Base-by-base conservation (phyloP, 2,113 vertebrate genomes). In the Desmodus rotundus region DNA sequence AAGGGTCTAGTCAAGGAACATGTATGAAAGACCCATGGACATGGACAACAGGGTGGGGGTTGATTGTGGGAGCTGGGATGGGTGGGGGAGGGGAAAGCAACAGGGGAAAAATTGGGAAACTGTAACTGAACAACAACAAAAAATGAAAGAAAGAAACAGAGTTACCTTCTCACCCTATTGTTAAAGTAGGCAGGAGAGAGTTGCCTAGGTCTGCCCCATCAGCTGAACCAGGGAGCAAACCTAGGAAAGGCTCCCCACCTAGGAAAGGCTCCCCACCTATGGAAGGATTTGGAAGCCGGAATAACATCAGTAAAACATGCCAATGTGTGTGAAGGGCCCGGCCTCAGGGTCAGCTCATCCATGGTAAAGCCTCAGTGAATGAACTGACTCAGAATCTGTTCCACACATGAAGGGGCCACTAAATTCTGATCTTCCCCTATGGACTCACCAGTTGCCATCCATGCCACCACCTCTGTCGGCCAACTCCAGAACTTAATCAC, bases 201-300 rank as follows among this genome's bases (percentile, higher is more conserved):
- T 41, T 68, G 26, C 7, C 4, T 43, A 38, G 2, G 15, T 67
- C 28, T 85, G 58, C 22, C 20, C 38, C 17, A 68, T 52, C 15
- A 22, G 33, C 36, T 67, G 45, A 47, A 90, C 87, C 5, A 70
- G 36, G 70, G 9, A 74, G 17, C 61, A 67, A 58, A 65, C 47
- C 20, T 43, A 61, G 74, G 22, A 87, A 94, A 84, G 43, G n/a
- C n/a, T n/a, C n/a, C n/a, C n/a, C n/a, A n/a, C n/a, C n/a, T n/a
- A n/a, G n/a, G n/a, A n/a, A n/a, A n/a, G n/a, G 2, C 8, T 77
- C 17, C 15, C 67, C 31, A 1, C 3, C 2, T 14, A 1, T 8
- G 26, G 43, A 95, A 45, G 10, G 19, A 22, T 33, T 5, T 81
- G 41, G 74, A 76, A 76, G n/a, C n/a, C 47, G 43, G 10, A 81